These are phyloP conservation scores for Trichonephila inaurata DNA, from an alignment of 1,140 invertebrate genomes.

Conservation along the genomic window DNA sequence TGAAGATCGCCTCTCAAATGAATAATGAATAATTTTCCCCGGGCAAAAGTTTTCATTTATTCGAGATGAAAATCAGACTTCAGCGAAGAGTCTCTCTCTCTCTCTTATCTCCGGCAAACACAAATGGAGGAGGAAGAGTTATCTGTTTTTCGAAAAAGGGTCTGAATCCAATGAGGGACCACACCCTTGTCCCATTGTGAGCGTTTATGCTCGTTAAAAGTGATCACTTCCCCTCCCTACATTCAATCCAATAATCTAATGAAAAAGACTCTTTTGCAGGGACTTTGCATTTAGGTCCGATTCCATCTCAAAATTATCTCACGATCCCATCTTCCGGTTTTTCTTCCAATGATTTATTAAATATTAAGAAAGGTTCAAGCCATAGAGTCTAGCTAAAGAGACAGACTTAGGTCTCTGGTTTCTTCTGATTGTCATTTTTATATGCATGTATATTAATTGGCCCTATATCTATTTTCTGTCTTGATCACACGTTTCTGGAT, in stretches of 20 bases:
- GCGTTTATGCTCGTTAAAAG: conserved; percentile 63
- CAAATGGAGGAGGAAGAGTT: conserved; percentile 65
- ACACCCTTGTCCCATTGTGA: conserved; percentile 48
- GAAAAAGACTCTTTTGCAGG: conserved; percentile 42
- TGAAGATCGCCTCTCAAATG: conserved; percentile 28
- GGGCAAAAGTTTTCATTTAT: conserved; percentile 65
- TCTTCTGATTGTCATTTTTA: too few relatives aligned
- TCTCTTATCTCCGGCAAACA: conserved; percentile 47
- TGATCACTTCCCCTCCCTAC: not conserved
- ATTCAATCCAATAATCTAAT: conserved; percentile 58
- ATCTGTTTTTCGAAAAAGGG: conserved; percentile 57
- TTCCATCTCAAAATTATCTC: not conserved
- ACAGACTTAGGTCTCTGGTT: too few relatives aligned
- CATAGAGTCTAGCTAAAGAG: too few relatives aligned
- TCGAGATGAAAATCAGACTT: conserved; percentile 47
- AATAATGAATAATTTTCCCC: conserved; percentile 69
- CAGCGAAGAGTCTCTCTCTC: not conserved
- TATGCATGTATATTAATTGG: too few relatives aligned
- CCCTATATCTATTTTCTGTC: too few relatives aligned
- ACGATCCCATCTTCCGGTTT: too few relatives aligned
- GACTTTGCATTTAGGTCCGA: not conserved
- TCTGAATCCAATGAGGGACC: conserved; percentile 35
- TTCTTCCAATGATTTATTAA: too few relatives aligned
- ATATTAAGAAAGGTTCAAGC: too few relatives aligned
- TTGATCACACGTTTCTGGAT: too few relatives aligned